Base-by-base conservation (phyloP, 2,888 invertebrate species). In the Papilio elwesi region DNA sequence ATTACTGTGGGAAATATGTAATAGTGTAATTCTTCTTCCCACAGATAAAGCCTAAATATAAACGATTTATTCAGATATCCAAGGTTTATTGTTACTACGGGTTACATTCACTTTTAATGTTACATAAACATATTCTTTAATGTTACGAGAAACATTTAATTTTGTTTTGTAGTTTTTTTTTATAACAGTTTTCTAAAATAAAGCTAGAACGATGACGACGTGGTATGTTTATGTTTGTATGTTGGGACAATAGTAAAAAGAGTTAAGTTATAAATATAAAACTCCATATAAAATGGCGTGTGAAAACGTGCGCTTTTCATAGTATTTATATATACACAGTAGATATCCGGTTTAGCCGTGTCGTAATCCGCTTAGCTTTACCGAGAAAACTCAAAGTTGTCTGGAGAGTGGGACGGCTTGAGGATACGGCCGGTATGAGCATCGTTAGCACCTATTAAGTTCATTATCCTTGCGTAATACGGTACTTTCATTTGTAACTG, bases 361-460 rank as follows among this genome's bases (percentile, higher is more conserved):
- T 74, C 74, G 71, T 80, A 81, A 80, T 78, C 74, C 78, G 77
- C 76, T 80, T 76, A 78, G 76, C 75, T 75, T 73, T 84, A 83
- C 81, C 77, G 62, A 77, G 87, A 86, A 87, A 79, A 83, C 83
- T 78, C 77, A 79, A 79, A 82, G 80, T 76, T 67, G 74, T 36
- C 73, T 12, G 68, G 38, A 55, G 84, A 86, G 79, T 78, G 81
- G 78, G 84, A 86, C 75, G 74, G 81, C 73, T 75, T 82, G 86
- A 87, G 88, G 86, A 88, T 81, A 85, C 82, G 74, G 66, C 48
- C 62, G 26, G 26, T 26, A 26, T 15, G 59, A 62, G 59, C 51
- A 16, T 62, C 59, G 36, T 53, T 62, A 66, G 36, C 49, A 26
- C 48, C 38, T 16, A 66, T 71, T 71, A 65, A 65, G 48, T 64